Base-by-base conservation (phyloP, 2,888 invertebrate genomes). In the Drosophila picticornis region DNA sequence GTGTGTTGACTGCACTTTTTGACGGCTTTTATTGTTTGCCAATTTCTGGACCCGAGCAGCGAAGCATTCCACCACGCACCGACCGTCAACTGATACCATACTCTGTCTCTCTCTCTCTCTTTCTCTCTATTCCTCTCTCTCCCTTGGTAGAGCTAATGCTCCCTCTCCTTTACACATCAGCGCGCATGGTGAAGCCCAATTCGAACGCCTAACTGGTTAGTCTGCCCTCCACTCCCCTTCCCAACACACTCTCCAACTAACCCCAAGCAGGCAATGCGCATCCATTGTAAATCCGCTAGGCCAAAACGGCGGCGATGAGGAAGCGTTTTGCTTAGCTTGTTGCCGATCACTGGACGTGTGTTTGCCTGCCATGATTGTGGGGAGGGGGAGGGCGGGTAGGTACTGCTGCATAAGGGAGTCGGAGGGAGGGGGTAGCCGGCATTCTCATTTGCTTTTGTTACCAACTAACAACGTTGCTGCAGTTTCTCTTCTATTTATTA, bases 21-120 rank as follows among this genome's bases (percentile, higher is more conserved):
- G 90, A 89, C 87, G 90, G 87, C 90, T 90, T 90, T 87, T 90
- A 87, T 87, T 87, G 87, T 87, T 87, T 87, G 91, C 87, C 87
- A 87, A 87, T 87, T 87, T 89, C 86, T 86, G 89, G 84, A 86
- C 58, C 75, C 85, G 90, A 72, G 69, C 89, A 86, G 70, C 81
- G 69, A 79, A 83, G 81, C 85, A 90, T 85, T 85, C 88, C 87
- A 72, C 90, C 75, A 90, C 90, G 90, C 90, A 86, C 72, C 85
- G 77, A 81, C 75, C 82, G 76, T 78, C 84, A 84, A 84, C 82
- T 81, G 78, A 75, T 77, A 76, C 84, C 51, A 40, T 51, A 22
- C 56, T 56, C 60, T 53, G 40, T 64, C 61, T 51, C 80, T 58
- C 69, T 65, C 68, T 11, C 40, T 27, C 60, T 46, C 48, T 46